These are phyloP conservation scores for Hololepta plana DNA, from an alignment of 2,888 invertebrate genomes.

Conservation along the genomic window DNA sequence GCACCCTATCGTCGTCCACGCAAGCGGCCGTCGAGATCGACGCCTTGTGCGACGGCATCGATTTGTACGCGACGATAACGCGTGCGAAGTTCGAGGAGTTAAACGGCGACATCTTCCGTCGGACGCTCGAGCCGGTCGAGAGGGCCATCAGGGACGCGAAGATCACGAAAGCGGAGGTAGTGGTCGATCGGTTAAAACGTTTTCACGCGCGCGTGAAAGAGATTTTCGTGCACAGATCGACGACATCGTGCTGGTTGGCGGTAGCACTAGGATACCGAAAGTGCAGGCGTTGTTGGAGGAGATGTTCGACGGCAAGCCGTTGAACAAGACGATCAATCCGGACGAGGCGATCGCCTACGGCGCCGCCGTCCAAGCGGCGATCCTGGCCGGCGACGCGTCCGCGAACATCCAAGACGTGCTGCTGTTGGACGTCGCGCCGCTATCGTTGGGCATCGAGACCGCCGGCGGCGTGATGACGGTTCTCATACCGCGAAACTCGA, in stretches of 20 bases:
- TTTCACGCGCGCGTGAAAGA: neutral
- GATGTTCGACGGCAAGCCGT: constrained; percentile 34
- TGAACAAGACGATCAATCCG: constrained; percentile 55
- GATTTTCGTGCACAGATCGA: constrained; percentile 29
- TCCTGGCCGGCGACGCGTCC: constrained; percentile 37
- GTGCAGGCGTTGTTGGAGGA: constrained; percentile 40
- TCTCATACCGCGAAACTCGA: constrained; percentile 46
- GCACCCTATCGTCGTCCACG: constrained; percentile 35
- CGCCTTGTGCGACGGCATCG: constrained; percentile 38
- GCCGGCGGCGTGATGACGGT: constrained; percentile 55
- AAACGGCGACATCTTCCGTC: constrained; percentile 40
- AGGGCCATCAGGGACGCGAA: constrained; percentile 43
- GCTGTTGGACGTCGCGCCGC: constrained; percentile 43
- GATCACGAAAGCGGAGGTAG: constrained; percentile 30
- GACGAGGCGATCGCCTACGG: constrained; percentile 55
- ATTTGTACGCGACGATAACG: constrained; percentile 38
- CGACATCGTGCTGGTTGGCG: constrained; percentile 42
- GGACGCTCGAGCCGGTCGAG: constrained; percentile 45
- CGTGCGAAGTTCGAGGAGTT: constrained; percentile 47
- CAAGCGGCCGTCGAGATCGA: constrained; percentile 42
- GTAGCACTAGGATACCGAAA: constrained; percentile 50
- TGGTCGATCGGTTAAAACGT: constrained; percentile 3
- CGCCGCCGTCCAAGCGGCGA: constrained; percentile 45
- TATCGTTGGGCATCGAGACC: constrained; percentile 53
- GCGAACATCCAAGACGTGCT: constrained; percentile 40